A percentile compares a stretch with the other conserved stretches of the same genome.
These are phyloP conservation scores for Acrobasis repandana DNA, from an alignment of 2,888 invertebrate species.

Conservation along the genomic window DNA sequence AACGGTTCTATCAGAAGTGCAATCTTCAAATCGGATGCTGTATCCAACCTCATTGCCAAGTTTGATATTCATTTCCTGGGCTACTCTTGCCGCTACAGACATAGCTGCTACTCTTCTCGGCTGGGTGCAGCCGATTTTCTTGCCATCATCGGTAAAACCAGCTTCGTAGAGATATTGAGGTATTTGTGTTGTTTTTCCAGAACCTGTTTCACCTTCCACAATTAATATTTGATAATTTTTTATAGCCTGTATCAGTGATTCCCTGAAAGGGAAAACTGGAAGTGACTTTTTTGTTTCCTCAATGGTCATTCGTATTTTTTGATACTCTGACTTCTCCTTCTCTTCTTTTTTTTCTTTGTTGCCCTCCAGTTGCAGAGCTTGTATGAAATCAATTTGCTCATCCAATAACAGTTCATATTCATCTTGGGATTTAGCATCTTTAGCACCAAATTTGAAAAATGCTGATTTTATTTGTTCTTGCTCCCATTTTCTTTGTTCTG, in stretches of 20 bases:
- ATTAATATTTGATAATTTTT: slow-evolving; percentile 94
- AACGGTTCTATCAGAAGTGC: slow-evolving; percentile 97
- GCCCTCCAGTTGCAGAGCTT: slow-evolving; percentile 92
- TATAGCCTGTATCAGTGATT: slow-evolving; percentile 96
- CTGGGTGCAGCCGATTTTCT: slow-evolving; percentile 98
- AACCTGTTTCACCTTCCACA: slow-evolving; percentile 99
- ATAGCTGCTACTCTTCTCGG: slow-evolving; percentile 99
- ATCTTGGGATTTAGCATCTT: slow-evolving; percentile 88
- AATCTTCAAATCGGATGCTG: slow-evolving; percentile 99
- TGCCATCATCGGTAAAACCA: slow-evolving; percentile 91
- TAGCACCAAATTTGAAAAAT: slow-evolving; percentile 95
- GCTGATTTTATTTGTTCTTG: slow-evolving; percentile 97
- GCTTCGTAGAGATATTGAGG: slow-evolving; percentile 98
- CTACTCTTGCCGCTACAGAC: slow-evolving; percentile 99
- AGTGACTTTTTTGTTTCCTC: slow-evolving; percentile 96
- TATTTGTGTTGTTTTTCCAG: slow-evolving; percentile 99
- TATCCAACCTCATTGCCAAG: slow-evolving; percentile 96
- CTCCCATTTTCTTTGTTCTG: slow-evolving; percentile 97
- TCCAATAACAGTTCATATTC: slow-evolving; percentile 97
- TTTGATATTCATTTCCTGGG: slow-evolving; percentile 98
- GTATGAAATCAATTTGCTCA: slow-evolving; percentile 99
- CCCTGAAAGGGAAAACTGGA: slow-evolving; percentile 96
- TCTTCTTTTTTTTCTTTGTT: slow-evolving; percentile 82
- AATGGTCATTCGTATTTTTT: slow-evolving; percentile 89
- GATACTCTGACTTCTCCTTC: slow-evolving; percentile 85